Evolutionary conservation across 2,888 invertebrate genomes (phyloP).

Genomic region (Sinodicranocentrus sp.): DNA sequence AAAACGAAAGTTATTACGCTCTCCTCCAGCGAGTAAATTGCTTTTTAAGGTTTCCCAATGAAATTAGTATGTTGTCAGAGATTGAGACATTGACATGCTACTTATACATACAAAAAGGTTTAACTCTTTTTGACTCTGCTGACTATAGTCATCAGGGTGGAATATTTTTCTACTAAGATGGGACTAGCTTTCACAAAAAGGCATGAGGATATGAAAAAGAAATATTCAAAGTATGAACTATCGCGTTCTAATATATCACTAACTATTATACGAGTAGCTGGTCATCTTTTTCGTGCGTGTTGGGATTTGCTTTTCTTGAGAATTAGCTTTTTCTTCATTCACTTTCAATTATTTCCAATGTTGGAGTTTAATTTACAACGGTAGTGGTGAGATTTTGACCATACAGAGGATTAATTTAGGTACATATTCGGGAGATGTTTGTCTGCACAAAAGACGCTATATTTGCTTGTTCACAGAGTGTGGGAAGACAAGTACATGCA

Average conservation of each 20-base stretch:
- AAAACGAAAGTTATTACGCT: conserved; percentile 26
- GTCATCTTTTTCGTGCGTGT: no score
- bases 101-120: conserved; percentile 6
- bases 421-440: not conserved
- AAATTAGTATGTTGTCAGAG: conserved; percentile 48
- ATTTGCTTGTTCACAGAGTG: not conserved
- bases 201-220: not conserved
- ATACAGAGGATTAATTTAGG: not conserved
- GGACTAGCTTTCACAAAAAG: not conserved
- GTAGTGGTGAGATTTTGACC: no score
- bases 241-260: no score
- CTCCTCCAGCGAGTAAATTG: conserved; percentile 30
- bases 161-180: not conserved
- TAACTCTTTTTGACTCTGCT: not conserved
- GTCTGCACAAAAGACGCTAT: not conserved
- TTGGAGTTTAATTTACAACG: no score
- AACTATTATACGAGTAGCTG: no score
- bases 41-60: conserved; percentile 40
- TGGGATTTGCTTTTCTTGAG: no score
- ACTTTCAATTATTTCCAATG: no score
- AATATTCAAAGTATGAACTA: no score
- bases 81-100: conserved; percentile 50
- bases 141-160: not conserved
- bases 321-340: no score
- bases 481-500: not conserved